A percentile compares a stretch with the other conserved stretches of the same genome.
phyloP scores from a whole-genome alignment of 1,140 invertebrate genomes.

The Drosophila miranda region DNA sequence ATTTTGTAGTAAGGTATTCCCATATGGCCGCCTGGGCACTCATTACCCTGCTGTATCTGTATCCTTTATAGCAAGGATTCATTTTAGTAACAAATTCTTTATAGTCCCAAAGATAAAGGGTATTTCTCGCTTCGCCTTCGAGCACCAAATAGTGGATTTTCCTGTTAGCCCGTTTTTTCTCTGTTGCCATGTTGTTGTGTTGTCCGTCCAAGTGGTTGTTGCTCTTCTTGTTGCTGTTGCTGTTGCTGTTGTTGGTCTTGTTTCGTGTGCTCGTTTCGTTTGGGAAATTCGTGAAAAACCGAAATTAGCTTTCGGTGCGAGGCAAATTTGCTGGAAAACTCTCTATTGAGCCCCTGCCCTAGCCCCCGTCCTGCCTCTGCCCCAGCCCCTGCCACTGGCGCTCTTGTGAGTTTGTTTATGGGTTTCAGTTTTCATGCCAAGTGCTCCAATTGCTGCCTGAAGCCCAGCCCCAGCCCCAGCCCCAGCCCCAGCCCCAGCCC shows the following conservation, averaged over 20 bases:
- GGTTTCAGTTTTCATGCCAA: conserved; percentile 60
- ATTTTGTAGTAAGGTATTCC: too few species aligned
- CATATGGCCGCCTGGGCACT: too few species aligned
- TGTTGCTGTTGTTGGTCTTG: conserved; percentile 8
- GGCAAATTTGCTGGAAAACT: conserved; percentile 64
- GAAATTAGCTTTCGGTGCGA: conserved; percentile 66
- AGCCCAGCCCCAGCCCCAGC: not conserved
- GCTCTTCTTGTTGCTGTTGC: conserved; percentile 18
- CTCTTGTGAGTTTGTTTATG: conserved; percentile 44
- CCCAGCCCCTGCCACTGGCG: too few species aligned
- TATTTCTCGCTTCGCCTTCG: too few species aligned
- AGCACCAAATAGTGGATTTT: too few species aligned
- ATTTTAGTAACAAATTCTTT: too few species aligned
- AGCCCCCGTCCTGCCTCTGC: not conserved
- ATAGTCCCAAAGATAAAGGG: too few species aligned
- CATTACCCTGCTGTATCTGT: too few species aligned
- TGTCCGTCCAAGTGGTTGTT: conserved; percentile 18
- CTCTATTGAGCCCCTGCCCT: conserved; percentile 20
- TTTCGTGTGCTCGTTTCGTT: conserved; percentile 67
- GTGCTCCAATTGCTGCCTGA: conserved; percentile 54
- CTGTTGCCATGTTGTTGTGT: conserved; percentile 40
- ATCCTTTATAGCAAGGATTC: too few species aligned
- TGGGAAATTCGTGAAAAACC: conserved; percentile 75
- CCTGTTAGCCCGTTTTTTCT: not conserved
- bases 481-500: not conserved